Percentiles rank a stretch among this genome's conserved stretches.
Evolutionary conservation across 2,888 invertebrate species (phyloP).

Genomic region (Xanthorhoe designata): DNA sequence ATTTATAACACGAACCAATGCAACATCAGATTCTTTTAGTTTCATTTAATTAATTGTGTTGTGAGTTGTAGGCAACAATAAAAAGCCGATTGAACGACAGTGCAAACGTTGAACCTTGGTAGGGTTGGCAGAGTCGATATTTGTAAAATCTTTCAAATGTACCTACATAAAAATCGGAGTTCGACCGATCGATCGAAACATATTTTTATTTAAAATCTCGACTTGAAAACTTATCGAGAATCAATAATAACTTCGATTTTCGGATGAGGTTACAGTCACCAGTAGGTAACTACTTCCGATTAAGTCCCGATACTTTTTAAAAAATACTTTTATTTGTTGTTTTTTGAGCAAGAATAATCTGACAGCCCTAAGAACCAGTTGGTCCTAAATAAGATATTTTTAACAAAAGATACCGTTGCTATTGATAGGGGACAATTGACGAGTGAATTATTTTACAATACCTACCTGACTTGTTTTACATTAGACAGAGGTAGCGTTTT

Average conservation of each 20-base stretch:
- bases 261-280: too few species aligned
- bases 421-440: constrained; percentile 6
- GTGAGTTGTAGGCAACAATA: neutral
- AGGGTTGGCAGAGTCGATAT: constrained; percentile 1
- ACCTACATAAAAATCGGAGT: too few species aligned
- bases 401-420: constrained; percentile 12
- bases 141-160: too few species aligned
- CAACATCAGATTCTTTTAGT: neutral
- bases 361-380: constrained; percentile 12
- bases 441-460: constrained; percentile 10
- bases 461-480: neutral
- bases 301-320: too few species aligned
- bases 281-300: too few species aligned
- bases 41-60: constrained; percentile 1
- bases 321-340: too few species aligned
- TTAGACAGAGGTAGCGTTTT: too few species aligned
- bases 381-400: constrained; percentile 7
- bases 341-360: neutral
- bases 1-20: neutral
- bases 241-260: too few species aligned
- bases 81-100: constrained; percentile 15
- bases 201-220: too few species aligned
- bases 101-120: constrained; percentile 6
- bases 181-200: too few species aligned
- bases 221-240: too few species aligned